Evolutionary conservation across 2,113 vertebrate genomes (phyloP), one percentile per base, ranked within the genome.

Genomic region (Recurvirostra avosetta): DNA sequence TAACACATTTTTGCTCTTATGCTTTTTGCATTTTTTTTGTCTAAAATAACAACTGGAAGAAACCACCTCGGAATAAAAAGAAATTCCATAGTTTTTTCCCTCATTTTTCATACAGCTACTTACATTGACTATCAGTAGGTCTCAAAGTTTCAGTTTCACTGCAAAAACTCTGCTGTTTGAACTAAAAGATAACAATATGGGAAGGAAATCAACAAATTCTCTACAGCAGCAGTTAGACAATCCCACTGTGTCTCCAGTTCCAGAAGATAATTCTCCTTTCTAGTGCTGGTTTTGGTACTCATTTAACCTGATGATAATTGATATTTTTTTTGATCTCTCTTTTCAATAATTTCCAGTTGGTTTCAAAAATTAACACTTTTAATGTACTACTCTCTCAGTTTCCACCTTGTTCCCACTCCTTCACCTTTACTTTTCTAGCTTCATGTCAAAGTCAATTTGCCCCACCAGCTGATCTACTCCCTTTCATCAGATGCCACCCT

Each of bases 71-170:
- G 25, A 70, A 70, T 9, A 65, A 65, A 55, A 89, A 70, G 3
- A 52, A 73, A n/a, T 61, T 8, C 2, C 12, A 4, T 32, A 3
- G 0, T 1, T 52, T 27, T 90, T 32, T 1, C 3, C 12, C 6
- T 88, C 5, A 30, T 62, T 89, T 77, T 94, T 73, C 20, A n/a
- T 36, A 34, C 7, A 43, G 21, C 2, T 65, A 15, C 9, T 76
- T 80, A 40, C 5, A 32, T 3, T 41, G 29, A 40, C 5, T 25
- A 3, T 66, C 11, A 36, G 21, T 19, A 9, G 2, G 27, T 62
- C 34, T 41, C 79, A 17, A 90, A 63, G 32, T 84, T 90, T 95
- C 52, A 61, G 15, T 50, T 26, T 5, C 47, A 66, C 27, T 84
- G 25, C 11, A 83, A 77, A 86, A 86, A 17, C 4, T 68, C 19